Conservation (phyloP, 2,888 invertebrate genomes). For the Caenorhabditis sp. region DNA sequence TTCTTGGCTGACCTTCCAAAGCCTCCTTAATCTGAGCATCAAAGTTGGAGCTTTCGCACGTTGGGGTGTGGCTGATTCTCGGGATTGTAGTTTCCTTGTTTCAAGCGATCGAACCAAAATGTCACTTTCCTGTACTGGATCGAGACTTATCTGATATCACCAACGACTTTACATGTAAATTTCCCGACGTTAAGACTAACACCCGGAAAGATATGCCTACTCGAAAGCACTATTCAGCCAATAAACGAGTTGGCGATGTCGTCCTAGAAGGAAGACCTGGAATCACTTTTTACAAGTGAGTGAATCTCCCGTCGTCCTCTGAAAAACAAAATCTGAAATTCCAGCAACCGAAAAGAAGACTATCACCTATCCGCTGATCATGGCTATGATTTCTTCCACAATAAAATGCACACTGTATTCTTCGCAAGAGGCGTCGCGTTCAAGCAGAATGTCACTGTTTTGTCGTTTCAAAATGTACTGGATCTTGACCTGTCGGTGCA, state of each 20-base stretch:
- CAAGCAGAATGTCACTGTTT: constrained; percentile 44
- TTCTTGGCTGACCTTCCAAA: too few species aligned
- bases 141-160: constrained; percentile 50
- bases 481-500: constrained; percentile 50
- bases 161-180: constrained; percentile 55
- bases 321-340: constrained; percentile 1
- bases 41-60: too few species aligned
- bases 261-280: constrained; percentile 63
- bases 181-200: constrained; percentile 52
- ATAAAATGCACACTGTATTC: constrained; percentile 65
- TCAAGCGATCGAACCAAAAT: too few species aligned
- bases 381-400: constrained; percentile 63
- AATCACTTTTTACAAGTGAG: constrained; percentile 54
- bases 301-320: too few species aligned
- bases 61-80: too few species aligned
- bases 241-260: constrained; percentile 59
- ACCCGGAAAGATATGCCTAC: constrained; percentile 52
- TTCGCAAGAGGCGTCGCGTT: constrained; percentile 65
- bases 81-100: too few species aligned
- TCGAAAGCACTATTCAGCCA: constrained; percentile 58
- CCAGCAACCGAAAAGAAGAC: constrained; percentile 45
- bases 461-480: constrained; percentile 66
- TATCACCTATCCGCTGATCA: constrained; percentile 60
- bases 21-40: too few species aligned
- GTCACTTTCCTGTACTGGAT: too few species aligned